Base-by-base conservation (phyloP, 2,113 vertebrate genomes). In the Petroica traversi region DNA sequence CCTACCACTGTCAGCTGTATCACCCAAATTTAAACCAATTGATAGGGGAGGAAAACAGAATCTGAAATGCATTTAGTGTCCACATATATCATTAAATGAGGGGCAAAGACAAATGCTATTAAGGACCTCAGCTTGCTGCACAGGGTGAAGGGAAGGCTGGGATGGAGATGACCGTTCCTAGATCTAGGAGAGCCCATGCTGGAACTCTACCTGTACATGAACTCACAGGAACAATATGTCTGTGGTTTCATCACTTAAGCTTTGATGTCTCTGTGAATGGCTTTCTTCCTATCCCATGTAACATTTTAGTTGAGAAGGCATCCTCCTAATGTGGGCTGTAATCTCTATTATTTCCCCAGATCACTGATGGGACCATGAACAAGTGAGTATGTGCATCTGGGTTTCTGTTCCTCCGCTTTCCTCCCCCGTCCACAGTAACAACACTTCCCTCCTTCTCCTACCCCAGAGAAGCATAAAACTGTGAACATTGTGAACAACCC, bases 301-400 rank as follows among this genome's bases (percentile, higher is more conserved):
- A 69, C 8, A 49, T 74, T 54, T 28, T 28, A 55, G 46, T 48
- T 67, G 43, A 87, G 51, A 89, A 87, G 31, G 19, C 13, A 48
- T 59, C 52, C 19, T 81, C 25, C 43, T 67, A 38, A 68, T 19
- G 12, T n/a, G 38, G 18, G n/a, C 54, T 85, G 34, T 38, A 55
- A 78, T 43, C 22, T 72, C 67, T 54, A 0, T 19, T 49, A 57
- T 84, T 91, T 77, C 55, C 43, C 49, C 29, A 67, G 63, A 34
- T 77, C 55, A 59, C 5, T 0, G 2, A 29, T 5, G 5, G n/a
- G 36, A 83, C 34, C 10, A 14, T 0, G 3, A 54, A 28, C 22
- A 29, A 77, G 9, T 16, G 25, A 57, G 11, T 34, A 20, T 1
- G 0, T 40, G 66, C 29, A 45, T 49, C 38, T 71, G 24, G 19